phyloP scores from a whole-genome alignment of 2,797 vertebrate genomes.

The Acanthurus leucopareius region DNA sequence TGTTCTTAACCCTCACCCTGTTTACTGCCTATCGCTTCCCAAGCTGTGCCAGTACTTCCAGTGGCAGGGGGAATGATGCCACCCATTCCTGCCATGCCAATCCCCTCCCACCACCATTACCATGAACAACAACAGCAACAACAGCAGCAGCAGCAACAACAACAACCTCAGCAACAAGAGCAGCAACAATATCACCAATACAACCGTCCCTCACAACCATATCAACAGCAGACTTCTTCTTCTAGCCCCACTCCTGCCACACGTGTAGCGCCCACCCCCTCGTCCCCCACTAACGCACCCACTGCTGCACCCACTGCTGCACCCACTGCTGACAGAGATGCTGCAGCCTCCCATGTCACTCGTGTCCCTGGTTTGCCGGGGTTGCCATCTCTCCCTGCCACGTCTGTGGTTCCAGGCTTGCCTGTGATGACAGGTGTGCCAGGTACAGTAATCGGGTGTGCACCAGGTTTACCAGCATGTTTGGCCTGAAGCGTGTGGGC shows the following conservation, averaged over 20 bases:
- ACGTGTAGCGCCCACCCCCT: slow-evolving; percentile 25
- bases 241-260: slow-evolving; percentile 35
- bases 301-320: slow-evolving; percentile 27
- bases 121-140: slow-evolving; percentile 68
- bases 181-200: slow-evolving; percentile 73
- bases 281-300: slow-evolving; percentile 22
- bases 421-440: slow-evolving; percentile 79
- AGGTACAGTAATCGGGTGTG: slow-evolving; percentile 62
- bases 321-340: slow-evolving; percentile 33
- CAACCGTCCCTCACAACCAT: slow-evolving; percentile 64
- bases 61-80: slow-evolving; percentile 88
- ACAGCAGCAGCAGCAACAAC: slow-evolving; percentile 21
- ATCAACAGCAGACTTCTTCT: slow-evolving; percentile 32
- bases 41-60: slow-evolving; percentile 88
- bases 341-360: slow-evolving; percentile 22
- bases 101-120: slow-evolving; percentile 80
- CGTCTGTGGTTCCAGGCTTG: slow-evolving; percentile 70
- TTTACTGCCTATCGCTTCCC: slow-evolving; percentile 56
- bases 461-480: slow-evolving; percentile 60
- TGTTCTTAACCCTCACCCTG: slow-evolving; percentile 40
- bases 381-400: slow-evolving; percentile 56
- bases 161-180: background rate
- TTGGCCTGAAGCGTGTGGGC: slow-evolving; percentile 70
- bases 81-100: slow-evolving; percentile 84
- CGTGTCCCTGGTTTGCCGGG: slow-evolving; percentile 49